A percentile compares a stretch with the other conserved stretches of the same genome.
These are phyloP conservation scores for Solea senegalensis DNA, from an alignment of 2,113 vertebrate species.

Conservation along the genomic window DNA sequence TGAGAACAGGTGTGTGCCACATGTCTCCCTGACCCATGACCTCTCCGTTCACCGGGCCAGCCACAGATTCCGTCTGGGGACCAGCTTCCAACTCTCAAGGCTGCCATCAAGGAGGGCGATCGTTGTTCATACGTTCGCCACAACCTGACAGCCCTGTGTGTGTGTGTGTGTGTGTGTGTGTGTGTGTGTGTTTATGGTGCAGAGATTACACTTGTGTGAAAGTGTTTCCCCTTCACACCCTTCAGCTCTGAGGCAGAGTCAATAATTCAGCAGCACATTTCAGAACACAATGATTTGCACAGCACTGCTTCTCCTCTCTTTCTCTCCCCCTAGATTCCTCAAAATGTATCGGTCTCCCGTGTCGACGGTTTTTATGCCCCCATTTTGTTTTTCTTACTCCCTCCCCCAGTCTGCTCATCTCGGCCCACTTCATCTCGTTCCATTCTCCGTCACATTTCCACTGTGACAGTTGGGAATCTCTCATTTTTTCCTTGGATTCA, in stretches of 20 bases:
- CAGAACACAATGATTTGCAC: slow-evolving; percentile 46
- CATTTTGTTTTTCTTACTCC: slow-evolving; percentile 36
- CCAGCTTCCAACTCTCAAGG: slow-evolving; percentile 9
- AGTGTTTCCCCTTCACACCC: slow-evolving; percentile 46
- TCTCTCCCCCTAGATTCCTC: slow-evolving; percentile 19
- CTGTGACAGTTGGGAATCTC: slow-evolving; percentile 17
- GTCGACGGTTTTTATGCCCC: slow-evolving; percentile 43
- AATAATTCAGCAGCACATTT: slow-evolving; percentile 75
- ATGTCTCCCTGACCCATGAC: slow-evolving; percentile 61
- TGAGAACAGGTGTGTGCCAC: slow-evolving; percentile 63
- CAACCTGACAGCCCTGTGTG: slow-evolving; percentile 13
- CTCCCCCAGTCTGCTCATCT: slow-evolving; percentile 2
- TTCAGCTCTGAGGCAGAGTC: slow-evolving; percentile 61
- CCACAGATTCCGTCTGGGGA: slow-evolving; percentile 24
- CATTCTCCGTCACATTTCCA: slow-evolving; percentile 31
- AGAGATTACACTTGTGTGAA: slow-evolving; percentile 28
- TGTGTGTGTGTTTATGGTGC: slow-evolving; percentile 21
- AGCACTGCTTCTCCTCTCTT: slow-evolving; percentile 16
- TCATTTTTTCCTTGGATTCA: slow-evolving; percentile 18
- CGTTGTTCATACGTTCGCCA: neutral
- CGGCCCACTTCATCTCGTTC: slow-evolving; percentile 11
- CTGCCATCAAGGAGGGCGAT: neutral
- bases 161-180: slow-evolving; percentile 2
- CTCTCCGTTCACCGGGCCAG: slow-evolving; percentile 18
- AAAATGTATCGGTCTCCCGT: slow-evolving; percentile 30